phyloP scores from a whole-genome alignment of 2,113 vertebrate genomes.

The rabbit (Oryctolagus cuniculus) region DNA sequence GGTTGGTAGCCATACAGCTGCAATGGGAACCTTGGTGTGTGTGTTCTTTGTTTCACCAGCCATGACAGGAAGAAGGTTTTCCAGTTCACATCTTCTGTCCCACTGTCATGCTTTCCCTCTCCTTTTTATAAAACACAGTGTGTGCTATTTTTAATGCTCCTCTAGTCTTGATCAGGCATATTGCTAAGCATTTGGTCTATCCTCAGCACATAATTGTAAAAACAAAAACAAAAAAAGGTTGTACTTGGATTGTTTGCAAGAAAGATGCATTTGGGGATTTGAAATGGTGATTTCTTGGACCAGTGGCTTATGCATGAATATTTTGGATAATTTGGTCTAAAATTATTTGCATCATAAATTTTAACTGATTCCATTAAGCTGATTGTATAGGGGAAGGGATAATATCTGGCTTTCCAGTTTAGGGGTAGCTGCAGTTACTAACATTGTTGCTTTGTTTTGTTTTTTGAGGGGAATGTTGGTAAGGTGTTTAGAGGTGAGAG shows the following conservation, averaged over 20 bases:
- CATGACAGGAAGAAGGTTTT: neutral
- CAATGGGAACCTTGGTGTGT: neutral
- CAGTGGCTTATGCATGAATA: neutral
- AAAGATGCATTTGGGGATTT: neutral
- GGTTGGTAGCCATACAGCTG: neutral
- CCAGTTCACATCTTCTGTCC: neutral
- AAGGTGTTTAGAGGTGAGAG: neutral
- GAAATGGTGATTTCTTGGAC: constrained; percentile 5
- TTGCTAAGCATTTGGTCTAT: constrained; percentile 29
- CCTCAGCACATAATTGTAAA: neutral
- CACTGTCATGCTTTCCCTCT: neutral
- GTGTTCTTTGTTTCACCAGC: neutral
- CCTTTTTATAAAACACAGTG: neutral
- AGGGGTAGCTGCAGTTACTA: neutral
- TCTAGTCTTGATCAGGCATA: neutral
- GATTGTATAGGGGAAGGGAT: neutral
- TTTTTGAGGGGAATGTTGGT: neutral
- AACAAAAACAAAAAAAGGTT: neutral
- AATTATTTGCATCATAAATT: constrained; percentile 47
- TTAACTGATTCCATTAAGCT: neutral
- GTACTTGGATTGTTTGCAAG: neutral
- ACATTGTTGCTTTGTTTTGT: neutral
- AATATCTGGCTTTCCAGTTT: neutral
- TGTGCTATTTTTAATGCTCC: neutral
- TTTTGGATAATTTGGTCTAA: constrained; percentile 53